phyloP scores from a whole-genome alignment of 2,888 invertebrate species.

The Piscicola geometra region DNA sequence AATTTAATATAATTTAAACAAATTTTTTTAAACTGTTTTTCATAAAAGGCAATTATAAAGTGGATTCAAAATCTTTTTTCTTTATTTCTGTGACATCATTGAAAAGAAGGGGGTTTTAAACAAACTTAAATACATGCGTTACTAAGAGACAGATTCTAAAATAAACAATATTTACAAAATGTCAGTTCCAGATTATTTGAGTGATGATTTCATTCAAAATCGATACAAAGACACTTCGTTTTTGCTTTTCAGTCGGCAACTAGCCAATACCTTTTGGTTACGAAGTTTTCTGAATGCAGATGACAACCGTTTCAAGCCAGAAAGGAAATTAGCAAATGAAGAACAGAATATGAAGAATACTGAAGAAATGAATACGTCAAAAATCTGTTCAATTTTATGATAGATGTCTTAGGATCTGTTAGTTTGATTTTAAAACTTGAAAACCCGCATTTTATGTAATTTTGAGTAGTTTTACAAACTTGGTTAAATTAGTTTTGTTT shows the following conservation, averaged over 20 bases:
- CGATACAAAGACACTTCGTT: slow-evolving; percentile 53
- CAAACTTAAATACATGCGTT: neutral
- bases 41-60: too few species aligned
- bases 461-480: too few species aligned
- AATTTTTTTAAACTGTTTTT: too few species aligned
- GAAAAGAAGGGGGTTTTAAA: too few species aligned
- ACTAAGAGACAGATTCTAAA: neutral
- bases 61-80: slow-evolving; percentile 5
- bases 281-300: neutral
- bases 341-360: neutral
- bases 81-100: too few species aligned
- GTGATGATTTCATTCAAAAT: slow-evolving; percentile 47
- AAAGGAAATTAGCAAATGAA: neutral
- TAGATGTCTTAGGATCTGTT: neutral
- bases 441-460: too few species aligned
- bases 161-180: neutral
- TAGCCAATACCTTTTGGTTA: neutral
- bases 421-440: too few species aligned
- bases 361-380: neutral
- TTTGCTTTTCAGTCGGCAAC: slow-evolving; percentile 50
- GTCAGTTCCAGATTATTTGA: neutral
- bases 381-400: neutral
- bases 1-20: slow-evolving; percentile 11
- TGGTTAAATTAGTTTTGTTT: too few species aligned
- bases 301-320: neutral